Base-by-base conservation (phyloP, 2,113 vertebrate genomes). In the Geococcyx californianus region DNA sequence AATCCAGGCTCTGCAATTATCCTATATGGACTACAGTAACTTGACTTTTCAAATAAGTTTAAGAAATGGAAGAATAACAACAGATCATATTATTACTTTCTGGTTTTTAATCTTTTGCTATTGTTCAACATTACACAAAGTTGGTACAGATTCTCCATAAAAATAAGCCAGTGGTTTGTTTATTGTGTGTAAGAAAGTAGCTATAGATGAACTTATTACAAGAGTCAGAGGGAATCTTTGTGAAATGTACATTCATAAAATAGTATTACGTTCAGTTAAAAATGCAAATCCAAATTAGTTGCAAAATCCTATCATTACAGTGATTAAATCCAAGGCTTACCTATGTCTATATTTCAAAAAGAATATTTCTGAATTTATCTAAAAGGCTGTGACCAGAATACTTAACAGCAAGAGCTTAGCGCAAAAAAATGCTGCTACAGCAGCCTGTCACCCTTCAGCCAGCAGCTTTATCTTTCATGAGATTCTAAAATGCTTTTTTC, bases 211-310 rank as follows among this genome's bases (percentile, higher is more conserved):
- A 74, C 90, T 55, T 84, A 81, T 92, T 76, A 54, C 18, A 90
- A 58, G 12, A 49, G 33, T 78, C 60, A 72, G 45, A 89, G 26
- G 42, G 47, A 80, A 74, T 69, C 78, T 79, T 59, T 56, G 13
- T 69, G 40, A 81, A 93, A 70, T 52, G 40, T 6, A 19, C 56
- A 40, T 40, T 87, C 2, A 1, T 78, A 75, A 92, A 81, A 82
- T 59, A 84, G 38, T 40, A 82, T 96, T 94, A 89, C 47, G 75
- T 82, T 87, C 68, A 92, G 69, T 68, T 89, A 75, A 89, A 89
- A 89, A 59, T 56, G 42, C 92, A 94, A 95, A 92, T 70, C 68
- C 91, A 89, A 80, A 70, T 89, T 87, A 93, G 73, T 77, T 92
- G 63, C 67, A 76, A 93, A 93, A 93, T 95, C 89, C 34, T 84